A percentile compares a stretch with the other conserved stretches of the same genome.
Evolutionary conservation across 2,113 vertebrate genomes (phyloP).

Genomic region (Dasyurus viverrinus): DNA sequence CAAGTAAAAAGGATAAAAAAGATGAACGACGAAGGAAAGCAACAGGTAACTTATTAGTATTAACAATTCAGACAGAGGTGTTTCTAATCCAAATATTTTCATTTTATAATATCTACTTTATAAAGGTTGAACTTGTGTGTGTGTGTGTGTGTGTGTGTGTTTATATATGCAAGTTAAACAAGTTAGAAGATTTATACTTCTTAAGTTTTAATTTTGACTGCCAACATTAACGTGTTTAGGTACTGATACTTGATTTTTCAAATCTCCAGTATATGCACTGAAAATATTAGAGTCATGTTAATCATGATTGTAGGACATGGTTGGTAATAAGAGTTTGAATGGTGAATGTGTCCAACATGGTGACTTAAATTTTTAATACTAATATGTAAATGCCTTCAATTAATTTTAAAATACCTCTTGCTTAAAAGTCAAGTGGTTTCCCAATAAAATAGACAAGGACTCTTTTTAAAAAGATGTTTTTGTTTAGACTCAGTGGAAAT

Average conservation of each 20-base stretch:
- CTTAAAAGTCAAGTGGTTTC: constrained; percentile 32
- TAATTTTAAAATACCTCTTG: constrained; percentile 2
- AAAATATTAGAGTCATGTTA: neutral
- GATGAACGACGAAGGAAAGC: constrained; percentile 94
- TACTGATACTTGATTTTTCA: constrained; percentile 14
- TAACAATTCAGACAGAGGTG: constrained; percentile 15
- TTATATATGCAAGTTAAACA: neutral
- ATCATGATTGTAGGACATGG: neutral
- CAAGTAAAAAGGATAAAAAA: constrained; percentile 93
- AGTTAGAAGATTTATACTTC: neutral
- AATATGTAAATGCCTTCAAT: constrained; percentile 38
- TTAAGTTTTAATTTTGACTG: constrained; percentile 33
- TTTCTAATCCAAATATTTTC: neutral
- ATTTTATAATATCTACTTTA: neutral
- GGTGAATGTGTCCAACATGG: neutral
- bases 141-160: neutral
- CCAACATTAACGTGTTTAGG: constrained; percentile 37
- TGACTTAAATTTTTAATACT: constrained; percentile 42
- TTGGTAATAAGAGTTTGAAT: neutral
- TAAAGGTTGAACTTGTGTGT: constrained; percentile 16
- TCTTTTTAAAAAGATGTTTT: constrained; percentile 12
- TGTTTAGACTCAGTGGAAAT: constrained; percentile 1
- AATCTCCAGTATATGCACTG: neutral
- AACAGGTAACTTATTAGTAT: constrained; percentile 84
- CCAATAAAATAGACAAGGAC: neutral